phyloP scores from a whole-genome alignment of 2,888 invertebrate species.

The Cosmia trapezina region DNA sequence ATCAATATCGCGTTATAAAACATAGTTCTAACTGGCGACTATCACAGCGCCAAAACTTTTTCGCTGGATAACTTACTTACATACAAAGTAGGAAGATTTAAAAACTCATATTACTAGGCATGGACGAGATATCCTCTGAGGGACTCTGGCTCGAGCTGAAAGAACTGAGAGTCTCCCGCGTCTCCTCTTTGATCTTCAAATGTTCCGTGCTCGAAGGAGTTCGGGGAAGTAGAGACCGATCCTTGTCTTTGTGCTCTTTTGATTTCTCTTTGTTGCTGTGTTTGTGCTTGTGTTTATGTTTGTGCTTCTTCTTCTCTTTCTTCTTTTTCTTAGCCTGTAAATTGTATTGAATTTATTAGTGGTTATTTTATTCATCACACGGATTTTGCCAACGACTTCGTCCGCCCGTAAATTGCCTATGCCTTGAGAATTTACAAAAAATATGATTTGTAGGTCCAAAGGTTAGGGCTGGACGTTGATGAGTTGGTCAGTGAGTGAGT shows the following conservation, averaged over 20 bases:
- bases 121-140: conserved; percentile 86
- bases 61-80: neutral
- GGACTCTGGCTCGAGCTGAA: conserved; percentile 94
- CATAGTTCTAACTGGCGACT: neutral
- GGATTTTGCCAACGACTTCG: neutral
- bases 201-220: conserved; percentile 87
- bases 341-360: neutral
- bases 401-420: neutral
- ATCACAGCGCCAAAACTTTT: neutral
- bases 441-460: too few species aligned
- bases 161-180: conserved; percentile 94
- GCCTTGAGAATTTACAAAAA: too few species aligned
- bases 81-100: conserved; percentile 50
- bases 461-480: too few species aligned
- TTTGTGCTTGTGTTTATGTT: conserved; percentile 97
- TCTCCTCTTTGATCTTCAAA: conserved; percentile 93
- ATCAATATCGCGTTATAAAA: neutral
- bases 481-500: too few species aligned
- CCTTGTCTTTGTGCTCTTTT: conserved; percentile 88
- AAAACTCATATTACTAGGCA: conserved; percentile 87
- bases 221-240: conserved; percentile 70
- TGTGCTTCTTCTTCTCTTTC: conserved; percentile 95
- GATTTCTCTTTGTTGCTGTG: conserved; percentile 91
- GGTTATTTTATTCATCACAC: neutral
- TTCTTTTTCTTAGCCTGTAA: conserved; percentile 93